phyloP scores from a whole-genome alignment of 2,888 invertebrate genomes.

The Axea sp. region DNA sequence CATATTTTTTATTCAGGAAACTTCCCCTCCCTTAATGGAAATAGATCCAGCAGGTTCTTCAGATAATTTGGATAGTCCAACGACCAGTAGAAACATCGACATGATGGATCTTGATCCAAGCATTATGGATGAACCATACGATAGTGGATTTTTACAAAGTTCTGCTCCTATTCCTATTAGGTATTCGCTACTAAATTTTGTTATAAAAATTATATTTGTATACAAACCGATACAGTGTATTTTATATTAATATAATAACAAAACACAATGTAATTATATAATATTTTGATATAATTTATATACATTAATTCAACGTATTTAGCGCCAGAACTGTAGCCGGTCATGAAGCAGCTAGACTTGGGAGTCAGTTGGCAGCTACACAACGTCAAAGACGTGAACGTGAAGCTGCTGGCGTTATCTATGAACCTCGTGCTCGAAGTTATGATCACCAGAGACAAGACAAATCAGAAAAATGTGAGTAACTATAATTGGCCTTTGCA shows the following conservation, averaged over 20 bases:
- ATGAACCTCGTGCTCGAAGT: conserved; percentile 84
- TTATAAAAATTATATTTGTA: too few species aligned
- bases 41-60: conserved; percentile 71
- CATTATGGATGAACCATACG: conserved; percentile 78
- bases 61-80: conserved; percentile 73
- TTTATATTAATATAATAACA: too few species aligned
- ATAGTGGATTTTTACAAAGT: conserved; percentile 77
- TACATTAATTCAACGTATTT: too few species aligned
- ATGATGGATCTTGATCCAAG: conserved; percentile 78
- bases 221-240: too few species aligned
- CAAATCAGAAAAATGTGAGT: conserved; percentile 80
- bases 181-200: too few species aligned
- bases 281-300: too few species aligned
- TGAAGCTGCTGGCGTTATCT: conserved; percentile 71
- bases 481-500: conserved; percentile 4
- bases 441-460: conserved; percentile 83
- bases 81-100: conserved; percentile 75
- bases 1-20: conserved; percentile 64
- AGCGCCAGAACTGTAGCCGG: conserved; percentile 85
- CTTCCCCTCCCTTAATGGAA: conserved; percentile 71
- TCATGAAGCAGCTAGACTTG: conserved; percentile 88
- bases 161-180: conserved; percentile 78
- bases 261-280: too few species aligned
- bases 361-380: conserved; percentile 80
- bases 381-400: conserved; percentile 77